Percentiles rank a stretch among this genome's conserved stretches.
phyloP scores from a whole-genome alignment of 2,113 vertebrate genomes.

The mouse (Mus musculus) region GRCm39 chr9:4784501-4785000 shows the following conservation, averaged over 20 bases:
- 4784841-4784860: not conserved
- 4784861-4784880: not conserved
- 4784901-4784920: not conserved
- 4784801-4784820: not conserved
- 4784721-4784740: not conserved
- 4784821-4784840: not conserved
- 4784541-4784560: constrained; percentile 18
- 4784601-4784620: constrained; percentile 24
- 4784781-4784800: constrained; percentile 12
- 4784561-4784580: constrained; percentile 44
- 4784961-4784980: not conserved
- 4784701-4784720: not conserved
- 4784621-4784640: not conserved
- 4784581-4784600: not conserved
- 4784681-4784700: not conserved
- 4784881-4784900: not conserved
- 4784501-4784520: constrained; percentile 52
- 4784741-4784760: not conserved
- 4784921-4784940: not conserved
- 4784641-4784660: constrained; percentile 18
- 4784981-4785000: not conserved
- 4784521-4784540: constrained; percentile 60
- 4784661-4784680: not conserved
- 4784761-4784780: not conserved
- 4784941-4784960: constrained; percentile 18